Conservation (phyloP, 2,888 invertebrate species). For the Drosophila nr. fundita region DNA sequence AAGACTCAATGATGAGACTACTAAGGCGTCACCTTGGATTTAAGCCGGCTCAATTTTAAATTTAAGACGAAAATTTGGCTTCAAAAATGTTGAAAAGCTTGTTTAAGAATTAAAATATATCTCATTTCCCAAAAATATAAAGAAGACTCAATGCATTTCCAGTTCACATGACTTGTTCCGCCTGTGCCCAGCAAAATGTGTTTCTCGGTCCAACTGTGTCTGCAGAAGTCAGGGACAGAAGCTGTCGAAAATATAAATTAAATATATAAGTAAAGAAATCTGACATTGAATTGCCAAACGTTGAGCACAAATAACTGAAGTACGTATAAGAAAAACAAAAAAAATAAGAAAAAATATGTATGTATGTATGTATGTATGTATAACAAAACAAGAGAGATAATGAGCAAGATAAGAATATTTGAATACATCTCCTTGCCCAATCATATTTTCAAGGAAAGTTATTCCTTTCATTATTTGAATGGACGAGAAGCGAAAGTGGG, state of each 20-base stretch:
- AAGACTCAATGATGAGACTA: background rate
- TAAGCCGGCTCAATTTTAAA: background rate
- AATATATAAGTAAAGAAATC: slow-evolving; percentile 17
- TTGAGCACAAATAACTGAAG: slow-evolving; percentile 5
- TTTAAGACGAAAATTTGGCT: background rate
- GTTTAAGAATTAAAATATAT: background rate
- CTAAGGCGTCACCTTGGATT: background rate
- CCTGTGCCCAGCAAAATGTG: slow-evolving; percentile 26
- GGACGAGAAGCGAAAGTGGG: slow-evolving; percentile 40
- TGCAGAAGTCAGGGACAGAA: slow-evolving; percentile 53
- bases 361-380: background rate
- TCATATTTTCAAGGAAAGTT: slow-evolving; percentile 51
- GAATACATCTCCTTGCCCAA: slow-evolving; percentile 50
- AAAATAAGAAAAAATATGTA: background rate
- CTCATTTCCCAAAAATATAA: background rate
- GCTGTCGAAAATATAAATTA: slow-evolving; percentile 28
- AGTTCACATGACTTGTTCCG: slow-evolving; percentile 9
- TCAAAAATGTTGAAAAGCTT: background rate
- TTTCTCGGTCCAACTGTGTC: slow-evolving; percentile 38
- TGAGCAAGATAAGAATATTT: slow-evolving; percentile 38
- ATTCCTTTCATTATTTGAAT: slow-evolving; percentile 56
- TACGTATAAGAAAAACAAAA: slow-evolving; percentile 15
- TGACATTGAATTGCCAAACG: slow-evolving; percentile 35
- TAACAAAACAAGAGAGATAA: slow-evolving; percentile 9
- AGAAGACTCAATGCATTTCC: slow-evolving; percentile 5